phyloP scores from a whole-genome alignment of 2,888 invertebrate genomes.

The Glyphotaelius pellucidus region DNA sequence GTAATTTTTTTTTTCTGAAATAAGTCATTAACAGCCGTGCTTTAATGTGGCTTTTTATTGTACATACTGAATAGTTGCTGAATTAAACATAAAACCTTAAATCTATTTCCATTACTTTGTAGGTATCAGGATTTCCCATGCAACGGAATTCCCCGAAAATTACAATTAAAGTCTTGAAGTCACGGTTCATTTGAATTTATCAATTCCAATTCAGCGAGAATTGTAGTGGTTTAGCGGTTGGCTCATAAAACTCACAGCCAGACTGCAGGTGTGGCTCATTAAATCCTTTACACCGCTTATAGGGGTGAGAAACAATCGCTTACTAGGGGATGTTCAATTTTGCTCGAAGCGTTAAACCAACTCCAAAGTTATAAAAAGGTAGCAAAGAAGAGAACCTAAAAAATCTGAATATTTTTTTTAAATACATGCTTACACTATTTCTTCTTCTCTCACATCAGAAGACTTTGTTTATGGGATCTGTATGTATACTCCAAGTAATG shows the following conservation, averaged over 20 bases:
- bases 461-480: too few species aligned
- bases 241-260: conserved; percentile 56
- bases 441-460: not conserved
- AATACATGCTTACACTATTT: not conserved
- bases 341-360: not conserved
- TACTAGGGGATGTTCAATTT: not conserved
- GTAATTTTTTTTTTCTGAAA: too few species aligned
- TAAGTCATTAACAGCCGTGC: not conserved
- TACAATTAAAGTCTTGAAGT: not conserved
- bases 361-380: not conserved
- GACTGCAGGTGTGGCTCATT: conserved; percentile 63
- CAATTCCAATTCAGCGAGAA: conserved; percentile 22
- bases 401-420: too few species aligned
- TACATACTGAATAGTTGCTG: not conserved
- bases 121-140: not conserved
- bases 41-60: not conserved
- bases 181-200: conserved; percentile 41
- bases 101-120: not conserved
- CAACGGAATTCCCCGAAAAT: not conserved
- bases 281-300: conserved; percentile 55
- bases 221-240: conserved; percentile 46
- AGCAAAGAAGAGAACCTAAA: not conserved
- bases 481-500: not conserved
- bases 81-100: not conserved
- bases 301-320: conserved; percentile 17